Evolutionary conservation across 2,113 vertebrate genomes (phyloP).

Genomic region (Otis tarda): DNA sequence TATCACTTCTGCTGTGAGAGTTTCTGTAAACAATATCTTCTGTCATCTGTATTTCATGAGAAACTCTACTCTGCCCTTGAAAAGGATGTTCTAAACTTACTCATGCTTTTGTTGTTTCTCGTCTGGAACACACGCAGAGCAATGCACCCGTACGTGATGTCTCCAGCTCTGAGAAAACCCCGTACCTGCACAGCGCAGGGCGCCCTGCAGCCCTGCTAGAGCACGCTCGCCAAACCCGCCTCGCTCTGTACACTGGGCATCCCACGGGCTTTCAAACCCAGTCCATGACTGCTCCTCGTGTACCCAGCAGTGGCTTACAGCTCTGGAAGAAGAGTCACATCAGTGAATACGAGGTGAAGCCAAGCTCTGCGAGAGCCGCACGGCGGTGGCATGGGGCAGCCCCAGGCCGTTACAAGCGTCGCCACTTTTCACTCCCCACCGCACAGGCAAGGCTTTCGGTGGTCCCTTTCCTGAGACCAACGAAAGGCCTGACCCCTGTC

Average conservation of each 20-base stretch:
- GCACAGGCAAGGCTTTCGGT: background rate
- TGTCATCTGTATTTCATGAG: background rate
- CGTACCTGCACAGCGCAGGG: background rate
- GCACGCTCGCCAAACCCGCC: background rate
- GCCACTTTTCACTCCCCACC: background rate
- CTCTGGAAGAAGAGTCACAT: background rate
- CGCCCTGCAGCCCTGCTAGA: accelerated
- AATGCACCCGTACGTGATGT: accelerated
- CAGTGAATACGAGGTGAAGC: background rate
- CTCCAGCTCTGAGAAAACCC: background rate
- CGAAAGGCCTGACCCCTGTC: background rate
- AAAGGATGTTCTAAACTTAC: background rate
- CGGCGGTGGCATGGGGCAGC: background rate
- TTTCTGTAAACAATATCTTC: background rate
- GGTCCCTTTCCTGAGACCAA: background rate
- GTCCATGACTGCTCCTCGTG: accelerated
- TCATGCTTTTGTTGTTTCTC: background rate
- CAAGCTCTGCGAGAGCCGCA: background rate
- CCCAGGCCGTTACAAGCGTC: accelerated
- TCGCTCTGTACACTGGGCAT: accelerated
- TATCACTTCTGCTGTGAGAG: background rate
- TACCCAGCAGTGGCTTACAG: background rate
- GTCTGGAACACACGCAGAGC: background rate
- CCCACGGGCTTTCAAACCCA: background rate
- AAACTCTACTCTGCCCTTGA: background rate